Conservation (phyloP, 2,113 vertebrate genomes). For the Cyphomyrus discorhynchus region DNA sequence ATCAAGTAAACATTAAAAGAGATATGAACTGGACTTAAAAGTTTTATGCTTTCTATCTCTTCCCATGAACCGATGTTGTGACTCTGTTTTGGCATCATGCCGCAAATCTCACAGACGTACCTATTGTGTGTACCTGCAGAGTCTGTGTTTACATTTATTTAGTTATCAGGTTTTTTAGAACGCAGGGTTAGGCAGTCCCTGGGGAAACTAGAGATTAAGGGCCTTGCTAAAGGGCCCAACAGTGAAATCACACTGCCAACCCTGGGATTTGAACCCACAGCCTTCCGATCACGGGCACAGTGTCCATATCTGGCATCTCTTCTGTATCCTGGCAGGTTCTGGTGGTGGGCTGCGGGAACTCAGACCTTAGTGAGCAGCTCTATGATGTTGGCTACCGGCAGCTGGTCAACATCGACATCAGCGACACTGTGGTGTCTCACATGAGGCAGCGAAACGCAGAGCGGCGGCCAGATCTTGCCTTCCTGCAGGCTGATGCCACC, state of each 20-base stretch:
- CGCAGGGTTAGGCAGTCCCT: not conserved
- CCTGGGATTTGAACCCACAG: not conserved
- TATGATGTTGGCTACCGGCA: slow-evolving; percentile 80
- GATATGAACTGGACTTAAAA: not conserved
- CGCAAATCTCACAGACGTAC: not conserved
- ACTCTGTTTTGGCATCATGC: not conserved
- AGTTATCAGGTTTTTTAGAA: not conserved
- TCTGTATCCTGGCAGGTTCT: slow-evolving; percentile 64
- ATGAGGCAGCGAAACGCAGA: slow-evolving; percentile 77
- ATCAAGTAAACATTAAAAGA: not conserved
- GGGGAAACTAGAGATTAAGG: not conserved
- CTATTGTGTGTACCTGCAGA: not conserved
- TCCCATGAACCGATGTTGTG: not conserved
- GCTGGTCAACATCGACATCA: slow-evolving; percentile 86
- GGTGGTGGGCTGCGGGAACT: slow-evolving; percentile 95
- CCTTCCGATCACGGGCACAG: not conserved
- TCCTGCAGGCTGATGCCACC: slow-evolving; percentile 78
- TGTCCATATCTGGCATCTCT: not conserved
- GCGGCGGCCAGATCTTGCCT: slow-evolving; percentile 70
- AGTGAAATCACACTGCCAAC: not conserved
- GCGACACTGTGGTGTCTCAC: slow-evolving; percentile 70
- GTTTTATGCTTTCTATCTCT: not conserved
- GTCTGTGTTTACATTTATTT: not conserved
- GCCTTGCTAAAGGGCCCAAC: not conserved
- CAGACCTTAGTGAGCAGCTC: slow-evolving; percentile 88